Percentiles rank a stretch among this genome's conserved stretches.
Conservation (phyloP, 2,797 vertebrate genomes). For the Anguilla pacifica region DNA sequence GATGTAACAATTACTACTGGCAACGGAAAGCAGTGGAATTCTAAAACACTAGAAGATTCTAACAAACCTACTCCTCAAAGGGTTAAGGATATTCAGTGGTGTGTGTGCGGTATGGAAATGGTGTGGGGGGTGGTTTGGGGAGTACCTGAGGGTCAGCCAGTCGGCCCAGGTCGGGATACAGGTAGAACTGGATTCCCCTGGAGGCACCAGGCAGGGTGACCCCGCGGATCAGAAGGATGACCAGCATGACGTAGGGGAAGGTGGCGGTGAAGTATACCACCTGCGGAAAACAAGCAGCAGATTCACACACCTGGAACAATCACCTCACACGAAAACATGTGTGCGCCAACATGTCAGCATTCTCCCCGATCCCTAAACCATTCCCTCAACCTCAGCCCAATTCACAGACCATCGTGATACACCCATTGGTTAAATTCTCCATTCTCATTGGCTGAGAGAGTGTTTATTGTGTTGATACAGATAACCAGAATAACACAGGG, state of each 20-base stretch:
- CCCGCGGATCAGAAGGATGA: slow-evolving; percentile 88
- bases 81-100: background rate
- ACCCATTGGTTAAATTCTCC: background rate
- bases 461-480: too few species aligned
- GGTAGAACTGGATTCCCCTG: slow-evolving; percentile 89
- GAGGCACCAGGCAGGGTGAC: slow-evolving; percentile 89
- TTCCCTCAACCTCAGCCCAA: background rate
- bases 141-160: slow-evolving; percentile 91
- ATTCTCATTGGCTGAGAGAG: background rate
- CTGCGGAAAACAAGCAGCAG: slow-evolving; percentile 58
- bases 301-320: background rate
- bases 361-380: background rate
- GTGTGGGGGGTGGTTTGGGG: background rate
- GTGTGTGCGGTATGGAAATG: background rate
- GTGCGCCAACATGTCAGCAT: too few species aligned
- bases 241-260: slow-evolving; percentile 91
- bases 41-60: too few species aligned
- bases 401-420: background rate
- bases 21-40: too few species aligned
- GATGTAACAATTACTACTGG: too few species aligned
- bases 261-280: slow-evolving; percentile 98
- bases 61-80: too few species aligned
- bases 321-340: background rate
- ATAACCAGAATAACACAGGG: too few species aligned
- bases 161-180: slow-evolving; percentile 89